Conservation (phyloP, 1,140 invertebrate species). For the Listronotus oregonensis region DNA sequence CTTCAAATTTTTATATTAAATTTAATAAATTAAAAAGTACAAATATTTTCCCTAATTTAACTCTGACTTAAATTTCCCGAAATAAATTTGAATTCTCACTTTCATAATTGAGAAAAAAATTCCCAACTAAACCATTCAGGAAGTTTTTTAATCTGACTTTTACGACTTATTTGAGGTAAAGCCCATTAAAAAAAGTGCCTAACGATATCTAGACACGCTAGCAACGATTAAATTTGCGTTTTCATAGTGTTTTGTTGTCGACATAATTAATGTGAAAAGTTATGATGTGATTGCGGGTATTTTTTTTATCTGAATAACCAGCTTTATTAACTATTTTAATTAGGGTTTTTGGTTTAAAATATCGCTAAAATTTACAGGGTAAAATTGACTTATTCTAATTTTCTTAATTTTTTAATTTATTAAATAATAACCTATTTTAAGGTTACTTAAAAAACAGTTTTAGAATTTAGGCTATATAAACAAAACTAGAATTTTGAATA, state of each 20-base stretch:
- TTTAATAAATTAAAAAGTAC: too few species aligned
- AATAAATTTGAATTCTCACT: slow-evolving; percentile 16
- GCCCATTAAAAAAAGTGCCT: slow-evolving; percentile 25
- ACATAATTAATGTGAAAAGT: slow-evolving; percentile 36
- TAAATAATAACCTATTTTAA: too few species aligned
- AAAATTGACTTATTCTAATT: too few species aligned
- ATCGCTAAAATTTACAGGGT: too few species aligned
- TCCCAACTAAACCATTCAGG: slow-evolving; percentile 17
- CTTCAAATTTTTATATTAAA: too few species aligned
- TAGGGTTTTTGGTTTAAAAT: slow-evolving; percentile 20
- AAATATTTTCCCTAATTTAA: background rate
- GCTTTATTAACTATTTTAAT: slow-evolving; percentile 31
- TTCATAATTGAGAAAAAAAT: slow-evolving; percentile 20
- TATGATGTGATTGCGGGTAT: slow-evolving; percentile 26
- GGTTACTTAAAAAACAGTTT: too few species aligned
- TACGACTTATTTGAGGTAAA: slow-evolving; percentile 32
- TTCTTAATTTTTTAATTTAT: too few species aligned
- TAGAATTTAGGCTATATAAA: too few species aligned
- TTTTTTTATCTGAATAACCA: slow-evolving; percentile 24
- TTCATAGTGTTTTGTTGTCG: slow-evolving; percentile 32
- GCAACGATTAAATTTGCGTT: slow-evolving; percentile 34
- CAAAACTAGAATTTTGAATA: too few species aligned
- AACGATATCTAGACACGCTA: slow-evolving; percentile 24
- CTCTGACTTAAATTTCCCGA: background rate
- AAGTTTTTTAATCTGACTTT: slow-evolving; percentile 33